Evolutionary conservation across 2,113 vertebrate species (phyloP).

Genomic region (Rhinolophus ferrumequinum): DNA sequence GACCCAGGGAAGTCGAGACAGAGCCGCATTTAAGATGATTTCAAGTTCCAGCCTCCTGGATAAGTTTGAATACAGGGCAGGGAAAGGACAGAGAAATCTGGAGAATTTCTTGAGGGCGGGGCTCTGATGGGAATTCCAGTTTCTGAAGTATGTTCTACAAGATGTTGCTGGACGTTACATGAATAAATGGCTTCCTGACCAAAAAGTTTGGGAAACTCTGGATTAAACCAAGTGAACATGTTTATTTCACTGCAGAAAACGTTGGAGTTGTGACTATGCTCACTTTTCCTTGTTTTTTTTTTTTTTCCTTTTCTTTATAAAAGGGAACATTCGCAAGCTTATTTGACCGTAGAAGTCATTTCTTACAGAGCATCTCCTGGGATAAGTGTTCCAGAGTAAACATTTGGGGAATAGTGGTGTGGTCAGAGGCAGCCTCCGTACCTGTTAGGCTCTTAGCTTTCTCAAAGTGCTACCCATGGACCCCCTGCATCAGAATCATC

Average conservation of each 20-base stretch:
- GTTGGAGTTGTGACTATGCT: background rate
- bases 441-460: background rate
- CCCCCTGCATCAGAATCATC: background rate
- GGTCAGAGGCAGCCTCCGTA: background rate
- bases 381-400: background rate
- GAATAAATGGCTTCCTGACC: background rate
- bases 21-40: background rate
- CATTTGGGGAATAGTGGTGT: background rate
- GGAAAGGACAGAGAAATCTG: background rate
- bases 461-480: fast-evolving
- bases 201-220: background rate
- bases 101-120: background rate
- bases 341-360: background rate
- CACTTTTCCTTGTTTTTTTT: background rate
- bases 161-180: background rate
- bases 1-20: background rate
- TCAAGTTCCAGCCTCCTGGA: background rate
- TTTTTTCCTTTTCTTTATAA: background rate
- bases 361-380: background rate
- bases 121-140: background rate
- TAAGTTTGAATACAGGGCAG: background rate
- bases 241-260: background rate
- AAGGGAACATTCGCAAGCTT: background rate
- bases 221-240: background rate
- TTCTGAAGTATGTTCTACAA: background rate